A percentile compares a stretch with the other conserved stretches of the same genome.
Evolutionary conservation across 1,140 invertebrate species (phyloP).

Genomic region (Tetragonula clypearis): DNA sequence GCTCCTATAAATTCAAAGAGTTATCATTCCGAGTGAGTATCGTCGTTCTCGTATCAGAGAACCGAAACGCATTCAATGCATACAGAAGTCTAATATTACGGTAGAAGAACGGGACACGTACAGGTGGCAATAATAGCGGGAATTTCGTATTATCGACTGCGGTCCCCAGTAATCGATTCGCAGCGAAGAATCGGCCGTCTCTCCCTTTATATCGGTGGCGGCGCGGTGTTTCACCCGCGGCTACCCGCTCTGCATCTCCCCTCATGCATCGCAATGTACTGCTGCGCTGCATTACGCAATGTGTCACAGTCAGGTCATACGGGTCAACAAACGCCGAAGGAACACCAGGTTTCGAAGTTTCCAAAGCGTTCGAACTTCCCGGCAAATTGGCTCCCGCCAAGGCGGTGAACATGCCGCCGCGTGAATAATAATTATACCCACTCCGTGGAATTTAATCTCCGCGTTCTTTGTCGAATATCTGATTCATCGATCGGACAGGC

Average conservation of each 20-base stretch:
- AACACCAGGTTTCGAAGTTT: conserved; percentile 15
- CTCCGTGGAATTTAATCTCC: background rate
- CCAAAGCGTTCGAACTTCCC: conserved; percentile 23
- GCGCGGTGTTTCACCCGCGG: too few relatives aligned
- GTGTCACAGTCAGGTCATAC: conserved; percentile 8
- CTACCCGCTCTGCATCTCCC: conserved; percentile 2
- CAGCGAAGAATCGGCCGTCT: conserved; percentile 4
- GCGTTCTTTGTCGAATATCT: background rate
- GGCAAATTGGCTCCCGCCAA: conserved; percentile 7
- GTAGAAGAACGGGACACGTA: background rate
- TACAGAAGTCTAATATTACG: background rate
- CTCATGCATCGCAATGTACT: conserved; percentile 26
- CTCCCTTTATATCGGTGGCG: background rate
- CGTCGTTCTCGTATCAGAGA: background rate
- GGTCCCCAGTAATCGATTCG: conserved; percentile 28
- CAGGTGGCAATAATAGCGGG: background rate
- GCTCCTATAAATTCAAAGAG: background rate
- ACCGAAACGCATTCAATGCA: background rate
- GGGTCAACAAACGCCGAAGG: conserved; percentile 25
- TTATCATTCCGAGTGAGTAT: background rate
- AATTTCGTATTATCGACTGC: conserved; percentile 11
- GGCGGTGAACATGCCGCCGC: background rate
- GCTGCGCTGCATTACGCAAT: conserved; percentile 30
- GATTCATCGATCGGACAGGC: background rate
- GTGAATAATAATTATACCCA: conserved; percentile 5